Evolutionary conservation across 2,113 vertebrate species (phyloP), one percentile per base, ranked within the genome.

Genomic region (Rhizomys pruinosus): DNA sequence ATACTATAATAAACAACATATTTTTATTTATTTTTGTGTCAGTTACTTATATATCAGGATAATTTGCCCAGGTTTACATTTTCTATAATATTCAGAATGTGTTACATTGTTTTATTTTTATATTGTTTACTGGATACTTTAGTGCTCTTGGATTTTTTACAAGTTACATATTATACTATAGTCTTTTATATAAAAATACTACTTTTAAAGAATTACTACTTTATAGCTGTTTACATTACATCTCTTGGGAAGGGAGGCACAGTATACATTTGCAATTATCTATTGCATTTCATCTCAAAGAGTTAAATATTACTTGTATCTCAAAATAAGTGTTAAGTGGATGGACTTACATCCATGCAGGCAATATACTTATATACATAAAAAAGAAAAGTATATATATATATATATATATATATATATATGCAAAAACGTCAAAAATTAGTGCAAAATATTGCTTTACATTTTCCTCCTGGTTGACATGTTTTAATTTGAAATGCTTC

Each of bases 401-500:
- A 52, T 7, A 52, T 52, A 52, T 7, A 52, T 52, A 52, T 7
- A 52, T 11, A 52, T 7, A 52, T 52, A 52, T 7, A 52, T 52
- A 52, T 7, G 11, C 47, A 29, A 84, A 80, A 88, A 17, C 57
- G 59, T n/a, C n/a, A 87, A 39, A 89, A 96, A 79, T 61, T 63
- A 85, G 91, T 87, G 10, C 69, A 82, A 96, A 93, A 0, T 0
- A 17, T 90, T 8, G 0, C 20, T 90, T 96, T 96, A 76, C 64
- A n/a, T 74, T 87, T 95, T 92, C 64, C 52, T 61, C 0, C 6
- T 95, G 37, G 89, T 80, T 93, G 1, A 52, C 59, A 63, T 79
- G 25, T 73, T 96, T 96, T 97, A 97, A 90, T 93, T 81, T 80
- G 84, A 93, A 94, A 84, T 32, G 93, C 84, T 87, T 71, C 77